Percentiles rank a stretch among this genome's conserved stretches.
Evolutionary conservation across 2,888 invertebrate genomes (phyloP).

Genomic region (Torymus texanus): DNA sequence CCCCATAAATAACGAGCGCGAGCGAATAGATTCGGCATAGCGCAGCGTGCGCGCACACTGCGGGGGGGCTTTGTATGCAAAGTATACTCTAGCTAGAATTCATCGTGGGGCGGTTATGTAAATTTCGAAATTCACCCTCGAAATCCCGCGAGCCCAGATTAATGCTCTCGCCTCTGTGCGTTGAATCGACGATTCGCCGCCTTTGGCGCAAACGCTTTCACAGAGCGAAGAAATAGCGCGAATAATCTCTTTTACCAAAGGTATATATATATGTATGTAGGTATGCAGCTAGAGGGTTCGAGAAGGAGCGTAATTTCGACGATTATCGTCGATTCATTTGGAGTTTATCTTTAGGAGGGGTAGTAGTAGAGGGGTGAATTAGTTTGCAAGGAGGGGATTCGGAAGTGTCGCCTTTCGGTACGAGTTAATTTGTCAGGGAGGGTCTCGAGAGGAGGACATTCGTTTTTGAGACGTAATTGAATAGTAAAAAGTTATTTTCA

Average conservation of each 20-base stretch:
- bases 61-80: slow-evolving; percentile 63
- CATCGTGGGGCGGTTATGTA: slow-evolving; percentile 64
- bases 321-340: slow-evolving; percentile 45
- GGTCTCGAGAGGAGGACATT: no score
- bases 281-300: not conserved
- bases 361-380: slow-evolving; percentile 10
- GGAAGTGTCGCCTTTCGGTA: not conserved
- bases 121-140: slow-evolving; percentile 59
- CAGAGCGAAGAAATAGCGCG: slow-evolving; percentile 42
- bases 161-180: slow-evolving; percentile 60
- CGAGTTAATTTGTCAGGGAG: not conserved
- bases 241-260: slow-evolving; percentile 47
- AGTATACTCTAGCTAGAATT: slow-evolving; percentile 62
- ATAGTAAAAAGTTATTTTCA: no score
- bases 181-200: slow-evolving; percentile 63
- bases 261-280: not conserved
- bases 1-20: slow-evolving; percentile 40
- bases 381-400: slow-evolving; percentile 1
- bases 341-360: slow-evolving; percentile 32
- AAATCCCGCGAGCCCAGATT: slow-evolving; percentile 50
- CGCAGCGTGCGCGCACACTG: not conserved
- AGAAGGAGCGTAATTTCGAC: slow-evolving; percentile 20
- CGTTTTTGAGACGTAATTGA: no score
- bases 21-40: slow-evolving; percentile 48
- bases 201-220: not conserved